These are phyloP conservation scores for Leptura quadrifasciata DNA, from an alignment of 2,888 invertebrate species.

Conservation along the genomic window DNA sequence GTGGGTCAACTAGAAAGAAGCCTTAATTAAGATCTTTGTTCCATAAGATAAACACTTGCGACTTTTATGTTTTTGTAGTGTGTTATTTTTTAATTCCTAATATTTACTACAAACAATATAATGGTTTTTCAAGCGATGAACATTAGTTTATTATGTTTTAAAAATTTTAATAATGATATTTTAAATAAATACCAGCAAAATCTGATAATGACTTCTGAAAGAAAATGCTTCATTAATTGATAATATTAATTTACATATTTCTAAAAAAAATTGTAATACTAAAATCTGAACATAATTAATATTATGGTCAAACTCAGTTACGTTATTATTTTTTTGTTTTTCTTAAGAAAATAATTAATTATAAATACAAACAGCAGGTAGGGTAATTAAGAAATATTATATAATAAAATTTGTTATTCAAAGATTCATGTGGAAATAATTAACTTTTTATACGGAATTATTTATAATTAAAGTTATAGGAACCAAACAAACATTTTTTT, in stretches of 20 bases:
- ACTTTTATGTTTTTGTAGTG: background rate
- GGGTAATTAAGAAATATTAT: background rate
- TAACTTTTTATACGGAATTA: background rate
- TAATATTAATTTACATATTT: too few species aligned
- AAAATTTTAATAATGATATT: too few species aligned
- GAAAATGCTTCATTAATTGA: too few species aligned
- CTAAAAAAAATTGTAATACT: background rate
- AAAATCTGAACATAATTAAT: background rate
- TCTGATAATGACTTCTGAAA: too few species aligned
- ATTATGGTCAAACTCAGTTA: background rate
- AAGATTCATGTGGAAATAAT: background rate
- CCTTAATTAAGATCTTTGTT: background rate
- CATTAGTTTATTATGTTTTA: too few species aligned
- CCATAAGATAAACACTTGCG: background rate
- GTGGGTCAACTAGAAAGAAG: background rate
- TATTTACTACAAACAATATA: too few species aligned
- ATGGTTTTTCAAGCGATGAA: too few species aligned
- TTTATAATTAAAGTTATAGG: background rate
- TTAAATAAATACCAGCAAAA: too few species aligned
- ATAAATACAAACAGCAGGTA: background rate
- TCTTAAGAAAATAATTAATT: background rate
- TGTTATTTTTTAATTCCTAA: too few species aligned
- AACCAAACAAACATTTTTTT: background rate
- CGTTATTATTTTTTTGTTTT: background rate
- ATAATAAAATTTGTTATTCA: background rate